Percentiles rank a stretch among this genome's conserved stretches.
phyloP scores from a whole-genome alignment of 2,113 vertebrate genomes.

The Ia io region DNA sequence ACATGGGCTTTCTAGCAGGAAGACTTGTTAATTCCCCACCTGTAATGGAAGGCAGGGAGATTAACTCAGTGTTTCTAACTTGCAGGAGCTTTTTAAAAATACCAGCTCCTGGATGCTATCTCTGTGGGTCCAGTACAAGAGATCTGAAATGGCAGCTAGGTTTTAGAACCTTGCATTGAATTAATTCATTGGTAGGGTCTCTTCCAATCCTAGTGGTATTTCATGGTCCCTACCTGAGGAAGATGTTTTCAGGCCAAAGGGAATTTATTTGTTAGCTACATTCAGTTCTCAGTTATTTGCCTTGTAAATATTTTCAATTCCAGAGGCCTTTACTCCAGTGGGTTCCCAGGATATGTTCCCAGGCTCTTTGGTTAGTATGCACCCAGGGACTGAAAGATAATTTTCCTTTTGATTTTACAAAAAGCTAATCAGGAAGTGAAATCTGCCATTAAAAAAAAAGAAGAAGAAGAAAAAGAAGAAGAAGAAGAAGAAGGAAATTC shows the following conservation, averaged over 20 bases:
- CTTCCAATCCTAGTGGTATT: not conserved
- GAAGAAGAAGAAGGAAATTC: not conserved
- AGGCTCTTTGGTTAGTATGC: not conserved
- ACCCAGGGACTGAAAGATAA: not conserved
- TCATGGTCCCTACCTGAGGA: not conserved
- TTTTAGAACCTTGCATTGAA: not conserved
- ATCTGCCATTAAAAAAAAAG: not conserved
- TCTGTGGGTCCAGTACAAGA: not conserved
- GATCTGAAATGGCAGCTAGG: not conserved
- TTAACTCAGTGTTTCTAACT: not conserved
- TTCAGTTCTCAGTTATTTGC: not conserved
- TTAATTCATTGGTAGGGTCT: not conserved
- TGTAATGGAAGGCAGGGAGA: not conserved
- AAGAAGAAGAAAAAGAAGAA: not conserved
- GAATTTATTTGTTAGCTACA: not conserved
- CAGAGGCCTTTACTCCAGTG: not conserved
- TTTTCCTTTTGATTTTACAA: conserved; percentile 35
- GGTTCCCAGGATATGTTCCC: not conserved
- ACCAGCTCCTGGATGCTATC: not conserved
- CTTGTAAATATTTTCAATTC: not conserved
- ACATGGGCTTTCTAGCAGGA: not conserved
- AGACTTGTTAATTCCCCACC: not conserved
- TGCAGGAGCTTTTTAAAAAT: not conserved
- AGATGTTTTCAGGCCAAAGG: not conserved
- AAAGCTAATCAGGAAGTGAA: not conserved